Evolutionary conservation across 2,888 invertebrate species (phyloP), one percentile per base, ranked within the genome.

Genomic region (Melinaea marsaeus): DNA sequence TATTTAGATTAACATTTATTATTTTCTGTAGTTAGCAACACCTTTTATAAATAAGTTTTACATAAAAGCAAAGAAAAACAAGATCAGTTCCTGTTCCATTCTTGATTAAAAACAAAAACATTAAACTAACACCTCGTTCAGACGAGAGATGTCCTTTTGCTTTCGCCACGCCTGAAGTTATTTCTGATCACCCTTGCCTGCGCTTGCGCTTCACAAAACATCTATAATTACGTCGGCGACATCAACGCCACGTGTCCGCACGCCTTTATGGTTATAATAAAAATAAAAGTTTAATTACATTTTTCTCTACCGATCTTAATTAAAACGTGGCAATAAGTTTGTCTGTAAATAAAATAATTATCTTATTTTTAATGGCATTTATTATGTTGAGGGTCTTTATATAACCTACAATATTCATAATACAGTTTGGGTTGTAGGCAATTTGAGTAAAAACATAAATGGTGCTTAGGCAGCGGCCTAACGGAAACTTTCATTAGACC

Each of bases 151-250:
- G 61, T 64, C 58, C 61, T 64, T 64, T 64, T 61, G 48, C 61
- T 61, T 46, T 56, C 57, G 61, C 55, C 48, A 61, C 64, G 57
- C 60, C 46, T 55, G 42, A 37, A 35, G 58, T 57, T 64, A 64
- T 64, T 64, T 64, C 47, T 33, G 60, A 33, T 55, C 60, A 32
- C 55, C 55, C 54, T 48, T 2, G 48, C 58, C 34, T 35, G 47
- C 45, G 42, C 57, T 57, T 57, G 37, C 57, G 7, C 42, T 57
- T 57, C 54, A 13, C 54, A 46, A 7, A 32, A 13, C 58, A 61
- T 35, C 61, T 61, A 58, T 61, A 64, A 61, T 64, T 55, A 51
- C 58, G 33, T 63, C 63, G 61, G 55, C 61, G 42, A 33, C 55
- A 45, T 45, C 54, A 45, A 51, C 35, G 60, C 46, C 60, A 35